Conservation (phyloP, 1,140 invertebrate genomes). For the Hyphantria cunea region DNA sequence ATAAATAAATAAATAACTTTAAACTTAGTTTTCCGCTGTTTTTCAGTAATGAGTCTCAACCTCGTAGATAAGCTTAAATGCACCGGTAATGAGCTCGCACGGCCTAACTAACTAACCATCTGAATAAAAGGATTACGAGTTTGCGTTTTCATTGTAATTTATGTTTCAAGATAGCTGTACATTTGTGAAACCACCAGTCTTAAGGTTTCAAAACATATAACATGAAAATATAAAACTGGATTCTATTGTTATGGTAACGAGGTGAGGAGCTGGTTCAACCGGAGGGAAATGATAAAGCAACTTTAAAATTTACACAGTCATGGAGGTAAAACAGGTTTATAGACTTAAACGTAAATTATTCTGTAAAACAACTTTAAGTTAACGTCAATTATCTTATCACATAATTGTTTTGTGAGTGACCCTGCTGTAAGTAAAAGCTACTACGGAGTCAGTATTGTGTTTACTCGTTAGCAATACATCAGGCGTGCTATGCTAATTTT, state of each 20-base stretch:
- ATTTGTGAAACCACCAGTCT: not conserved
- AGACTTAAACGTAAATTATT: too few relatives aligned
- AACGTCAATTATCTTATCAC: too few relatives aligned
- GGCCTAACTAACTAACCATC: slow-evolving; percentile 21
- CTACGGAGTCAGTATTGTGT: too few relatives aligned
- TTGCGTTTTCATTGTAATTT: slow-evolving; percentile 24
- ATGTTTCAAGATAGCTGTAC: slow-evolving; percentile 14
- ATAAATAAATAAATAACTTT: not conserved
- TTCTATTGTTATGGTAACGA: not conserved
- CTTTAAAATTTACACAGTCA: too few relatives aligned
- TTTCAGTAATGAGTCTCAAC: not conserved
- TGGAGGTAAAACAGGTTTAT: too few relatives aligned
- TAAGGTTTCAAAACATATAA: not conserved
- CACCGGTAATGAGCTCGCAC: slow-evolving; percentile 33
- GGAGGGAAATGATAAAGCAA: too few relatives aligned
- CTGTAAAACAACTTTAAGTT: too few relatives aligned
- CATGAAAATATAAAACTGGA: not conserved
- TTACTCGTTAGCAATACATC: too few relatives aligned
- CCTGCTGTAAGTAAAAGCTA: too few relatives aligned
- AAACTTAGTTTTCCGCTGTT: not conserved
- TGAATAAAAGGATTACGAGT: slow-evolving; percentile 17
- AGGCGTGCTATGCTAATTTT: too few relatives aligned
- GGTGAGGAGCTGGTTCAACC: not conserved
- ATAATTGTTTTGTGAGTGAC: too few relatives aligned
- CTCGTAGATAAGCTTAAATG: slow-evolving; percentile 25